Evolutionary conservation across 2,888 invertebrate species (phyloP).

Genomic region (Cataglyphis cursor): DNA sequence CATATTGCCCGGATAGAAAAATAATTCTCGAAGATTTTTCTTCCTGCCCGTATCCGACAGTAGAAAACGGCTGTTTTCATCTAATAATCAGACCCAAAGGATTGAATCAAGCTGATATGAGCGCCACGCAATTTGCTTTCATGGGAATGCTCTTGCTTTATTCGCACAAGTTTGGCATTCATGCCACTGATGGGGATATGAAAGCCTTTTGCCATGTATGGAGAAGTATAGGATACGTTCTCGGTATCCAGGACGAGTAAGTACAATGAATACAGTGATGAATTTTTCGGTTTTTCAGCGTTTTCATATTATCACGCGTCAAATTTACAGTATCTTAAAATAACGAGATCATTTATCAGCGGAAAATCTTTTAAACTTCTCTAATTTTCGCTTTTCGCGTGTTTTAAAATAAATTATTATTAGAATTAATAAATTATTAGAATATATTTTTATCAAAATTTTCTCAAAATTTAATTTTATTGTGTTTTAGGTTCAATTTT

Average conservation of each 20-base stretch:
- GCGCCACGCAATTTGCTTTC: conserved; percentile 6
- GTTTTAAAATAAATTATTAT: conserved; percentile 1
- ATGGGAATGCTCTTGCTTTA: not conserved
- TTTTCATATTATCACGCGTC: not conserved
- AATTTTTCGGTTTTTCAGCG: not conserved
- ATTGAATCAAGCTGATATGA: conserved; percentile 27
- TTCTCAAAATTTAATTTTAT: not conserved
- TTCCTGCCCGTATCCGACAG: not conserved
- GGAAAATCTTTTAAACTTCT: not conserved
- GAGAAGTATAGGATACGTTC: conserved; percentile 8
- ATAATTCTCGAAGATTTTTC: not conserved
- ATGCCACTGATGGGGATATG: not conserved
- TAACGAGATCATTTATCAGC: not conserved
- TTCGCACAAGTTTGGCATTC: not conserved
- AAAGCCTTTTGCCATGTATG: not conserved
- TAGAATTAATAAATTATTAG: not conserved
- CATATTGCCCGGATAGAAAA: not conserved
- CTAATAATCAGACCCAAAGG: not conserved
- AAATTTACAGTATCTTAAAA: not conserved
- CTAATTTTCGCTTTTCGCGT: not conserved
- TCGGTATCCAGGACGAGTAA: conserved; percentile 12
- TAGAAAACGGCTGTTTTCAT: not conserved
- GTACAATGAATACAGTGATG: not conserved
- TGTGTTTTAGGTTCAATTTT: conserved; percentile 16
- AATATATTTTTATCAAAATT: too few relatives aligned